Conservation (phyloP, 1,140 invertebrate species). For the Heterodera carotae region DNA sequence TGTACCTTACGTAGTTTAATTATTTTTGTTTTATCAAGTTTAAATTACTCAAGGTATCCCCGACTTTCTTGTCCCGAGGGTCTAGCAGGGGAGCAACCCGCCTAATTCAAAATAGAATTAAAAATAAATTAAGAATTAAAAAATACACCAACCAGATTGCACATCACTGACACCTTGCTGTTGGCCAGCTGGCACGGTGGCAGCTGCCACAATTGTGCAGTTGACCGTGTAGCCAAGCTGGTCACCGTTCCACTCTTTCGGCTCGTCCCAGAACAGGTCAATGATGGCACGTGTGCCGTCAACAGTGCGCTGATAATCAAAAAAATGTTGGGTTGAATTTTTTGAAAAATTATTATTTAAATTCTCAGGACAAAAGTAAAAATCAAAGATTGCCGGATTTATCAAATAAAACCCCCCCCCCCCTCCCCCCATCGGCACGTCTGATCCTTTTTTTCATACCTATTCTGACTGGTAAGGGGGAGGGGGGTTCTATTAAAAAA, state of each 20-base stretch:
- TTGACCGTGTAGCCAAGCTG: conserved; percentile 62
- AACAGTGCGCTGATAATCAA: conserved; percentile 51
- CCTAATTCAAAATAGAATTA: neutral
- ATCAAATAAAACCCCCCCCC: too few relatives aligned
- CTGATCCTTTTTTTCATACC: too few relatives aligned
- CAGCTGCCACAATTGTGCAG: conserved; percentile 45
- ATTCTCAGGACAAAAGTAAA: too few relatives aligned
- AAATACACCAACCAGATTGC: neutral
- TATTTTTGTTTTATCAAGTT: too few relatives aligned
- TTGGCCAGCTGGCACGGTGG: conserved; percentile 2
- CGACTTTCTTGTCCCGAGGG: neutral
- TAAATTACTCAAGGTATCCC: neutral
- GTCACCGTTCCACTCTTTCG: conserved; percentile 64
- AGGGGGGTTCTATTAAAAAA: too few relatives aligned
- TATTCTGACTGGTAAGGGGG: too few relatives aligned
- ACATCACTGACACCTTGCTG: neutral
- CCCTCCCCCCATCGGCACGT: too few relatives aligned
- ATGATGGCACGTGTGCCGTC: conserved; percentile 64
- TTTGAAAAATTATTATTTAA: too few relatives aligned
- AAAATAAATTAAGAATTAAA: neutral
- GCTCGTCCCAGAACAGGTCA: conserved; percentile 63
- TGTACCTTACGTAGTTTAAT: too few relatives aligned
- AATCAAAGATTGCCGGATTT: too few relatives aligned
- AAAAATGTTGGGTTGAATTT: conserved; percentile 17
- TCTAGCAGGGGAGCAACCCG: too few relatives aligned